A percentile compares a stretch with the other conserved stretches of the same genome.
Evolutionary conservation across 2,113 vertebrate species (phyloP).

Genomic region (Astur gentilis): DNA sequence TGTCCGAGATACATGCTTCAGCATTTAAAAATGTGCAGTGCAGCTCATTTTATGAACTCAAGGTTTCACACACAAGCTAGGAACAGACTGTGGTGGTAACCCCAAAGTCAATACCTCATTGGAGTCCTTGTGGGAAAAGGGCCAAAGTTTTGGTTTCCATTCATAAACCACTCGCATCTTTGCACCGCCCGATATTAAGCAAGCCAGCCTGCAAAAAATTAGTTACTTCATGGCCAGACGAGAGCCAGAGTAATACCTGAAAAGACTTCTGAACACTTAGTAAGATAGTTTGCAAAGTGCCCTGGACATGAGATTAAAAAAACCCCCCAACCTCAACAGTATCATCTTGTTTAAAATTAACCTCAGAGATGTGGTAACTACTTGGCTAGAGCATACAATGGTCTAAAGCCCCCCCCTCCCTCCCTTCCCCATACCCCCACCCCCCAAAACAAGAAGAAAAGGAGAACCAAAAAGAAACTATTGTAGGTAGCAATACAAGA

Average conservation of each 20-base stretch:
- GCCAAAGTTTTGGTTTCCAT: neutral
- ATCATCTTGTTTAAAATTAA: neutral
- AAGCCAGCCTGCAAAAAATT: neutral
- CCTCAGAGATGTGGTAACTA: conserved; percentile 12
- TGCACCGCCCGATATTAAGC: neutral
- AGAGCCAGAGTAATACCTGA: neutral
- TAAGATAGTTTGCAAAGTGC: neutral
- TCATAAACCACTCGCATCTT: neutral
- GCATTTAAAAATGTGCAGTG: neutral
- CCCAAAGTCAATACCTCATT: neutral
- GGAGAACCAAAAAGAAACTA: neutral
- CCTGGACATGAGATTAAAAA: neutral
- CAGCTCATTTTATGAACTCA: neutral
- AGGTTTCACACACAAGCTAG: neutral
- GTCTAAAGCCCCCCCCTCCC: neutral
- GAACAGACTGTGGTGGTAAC: neutral
- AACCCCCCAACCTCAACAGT: neutral
- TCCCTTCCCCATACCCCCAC: neutral
- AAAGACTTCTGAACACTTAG: neutral
- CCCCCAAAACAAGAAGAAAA: neutral
- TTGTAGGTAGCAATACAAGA: conserved; percentile 26
- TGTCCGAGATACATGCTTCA: neutral
- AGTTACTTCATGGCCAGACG: neutral
- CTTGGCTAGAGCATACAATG: neutral
- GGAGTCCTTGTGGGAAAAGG: neutral